Evolutionary conservation across 1,140 invertebrate genomes (phyloP).

Genomic region (Oryzaephilus surinamensis): DNA sequence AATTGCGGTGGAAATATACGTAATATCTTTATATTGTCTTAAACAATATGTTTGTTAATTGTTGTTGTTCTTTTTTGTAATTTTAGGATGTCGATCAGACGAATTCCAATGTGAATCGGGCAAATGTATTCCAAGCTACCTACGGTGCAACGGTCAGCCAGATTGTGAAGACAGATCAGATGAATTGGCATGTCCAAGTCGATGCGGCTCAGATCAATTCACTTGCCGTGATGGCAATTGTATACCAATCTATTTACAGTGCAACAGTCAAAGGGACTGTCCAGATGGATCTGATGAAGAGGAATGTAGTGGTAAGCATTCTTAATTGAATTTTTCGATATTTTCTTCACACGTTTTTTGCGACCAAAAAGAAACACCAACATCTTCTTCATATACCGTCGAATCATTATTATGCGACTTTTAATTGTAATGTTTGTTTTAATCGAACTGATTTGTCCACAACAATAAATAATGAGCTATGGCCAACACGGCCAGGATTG

Average conservation of each 20-base stretch:
- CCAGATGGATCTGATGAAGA: constrained; percentile 79
- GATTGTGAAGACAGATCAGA: constrained; percentile 45
- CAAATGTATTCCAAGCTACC: constrained; percentile 41
- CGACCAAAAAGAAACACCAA: no score
- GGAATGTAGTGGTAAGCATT: constrained; percentile 82
- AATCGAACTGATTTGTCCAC: neutral
- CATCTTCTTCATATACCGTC: no score
- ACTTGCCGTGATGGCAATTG: constrained; percentile 62
- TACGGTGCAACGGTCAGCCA: constrained; percentile 36
- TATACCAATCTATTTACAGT: constrained; percentile 82
- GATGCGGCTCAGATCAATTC: constrained; percentile 29
- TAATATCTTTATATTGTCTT: constrained; percentile 23
- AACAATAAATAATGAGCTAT: constrained; percentile 16
- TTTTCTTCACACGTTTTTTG: neutral
- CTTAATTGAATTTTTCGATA: no score
- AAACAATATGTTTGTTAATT: neutral
- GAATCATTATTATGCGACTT: no score
- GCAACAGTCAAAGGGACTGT: constrained; percentile 80
- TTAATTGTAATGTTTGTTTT: neutral
- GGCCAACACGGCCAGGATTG: constrained; percentile 35
- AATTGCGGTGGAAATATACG: constrained; percentile 32
- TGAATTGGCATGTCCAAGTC: constrained; percentile 36
- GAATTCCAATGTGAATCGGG: constrained; percentile 52
- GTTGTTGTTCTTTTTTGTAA: neutral
- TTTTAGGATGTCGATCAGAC: constrained; percentile 37